Conservation (phyloP, 2,797 vertebrate species). For the Cirrhinus molitorella region DNA sequence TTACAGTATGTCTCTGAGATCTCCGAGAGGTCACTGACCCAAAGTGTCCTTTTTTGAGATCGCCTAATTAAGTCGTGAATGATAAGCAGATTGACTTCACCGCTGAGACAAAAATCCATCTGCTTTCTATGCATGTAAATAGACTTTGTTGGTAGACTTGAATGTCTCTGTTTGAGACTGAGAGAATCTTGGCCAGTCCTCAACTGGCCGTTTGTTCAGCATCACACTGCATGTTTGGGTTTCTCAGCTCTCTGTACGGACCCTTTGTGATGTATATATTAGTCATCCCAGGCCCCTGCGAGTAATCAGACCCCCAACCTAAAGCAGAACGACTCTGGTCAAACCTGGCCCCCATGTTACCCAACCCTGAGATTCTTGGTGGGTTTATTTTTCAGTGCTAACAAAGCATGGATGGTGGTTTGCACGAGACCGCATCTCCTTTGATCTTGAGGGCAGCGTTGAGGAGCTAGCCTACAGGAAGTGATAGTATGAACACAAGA, state of each 20-base stretch:
- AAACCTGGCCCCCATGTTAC: conserved; percentile 32
- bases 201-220: conserved; percentile 32
- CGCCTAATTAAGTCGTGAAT: conserved; percentile 3
- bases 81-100: conserved; percentile 24
- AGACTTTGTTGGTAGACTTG: conserved; percentile 29
- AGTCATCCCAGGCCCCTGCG: conserved; percentile 31
- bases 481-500: conserved; percentile 50
- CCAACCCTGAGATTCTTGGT: conserved; percentile 30
- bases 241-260: conserved; percentile 22
- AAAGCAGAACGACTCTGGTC: background rate
- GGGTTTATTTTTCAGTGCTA: conserved; percentile 35
- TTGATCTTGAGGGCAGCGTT: conserved; percentile 46
- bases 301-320: conserved; percentile 36
- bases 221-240: conserved; percentile 13
- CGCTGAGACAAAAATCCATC: background rate
- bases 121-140: conserved; percentile 15
- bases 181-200: conserved; percentile 29
- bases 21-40: background rate
- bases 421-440: conserved; percentile 14
- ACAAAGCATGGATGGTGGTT: conserved; percentile 40
- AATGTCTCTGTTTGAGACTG: conserved; percentile 52
- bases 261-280: conserved; percentile 53
- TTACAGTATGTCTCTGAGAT: background rate
- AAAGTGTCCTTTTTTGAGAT: conserved; percentile 13
- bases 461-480: conserved; percentile 41